phyloP scores from a whole-genome alignment of 2,888 invertebrate genomes.

The Harmothoe impar region DNA sequence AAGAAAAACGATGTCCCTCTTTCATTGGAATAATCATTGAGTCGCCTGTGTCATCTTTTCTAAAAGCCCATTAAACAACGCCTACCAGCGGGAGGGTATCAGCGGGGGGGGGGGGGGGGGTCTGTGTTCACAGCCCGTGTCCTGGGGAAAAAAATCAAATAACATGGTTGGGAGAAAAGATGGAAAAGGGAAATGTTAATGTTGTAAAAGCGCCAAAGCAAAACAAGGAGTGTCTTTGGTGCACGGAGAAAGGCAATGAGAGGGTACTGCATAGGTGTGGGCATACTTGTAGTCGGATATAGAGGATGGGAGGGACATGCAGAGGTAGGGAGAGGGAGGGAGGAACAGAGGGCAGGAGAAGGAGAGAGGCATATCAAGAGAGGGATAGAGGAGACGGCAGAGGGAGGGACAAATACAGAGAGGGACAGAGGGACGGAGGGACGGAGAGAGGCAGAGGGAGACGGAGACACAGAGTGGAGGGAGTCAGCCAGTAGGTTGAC shows the following conservation, averaged over 20 bases:
- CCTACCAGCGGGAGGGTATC: neutral
- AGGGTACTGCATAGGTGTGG: too few relatives aligned
- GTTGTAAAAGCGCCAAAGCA: neutral
- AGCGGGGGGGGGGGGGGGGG: too few relatives aligned
- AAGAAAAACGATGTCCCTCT: too few relatives aligned
- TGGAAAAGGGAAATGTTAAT: too few relatives aligned
- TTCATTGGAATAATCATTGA: too few relatives aligned
- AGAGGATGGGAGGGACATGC: slow-evolving; percentile 22
- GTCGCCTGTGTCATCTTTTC: too few relatives aligned
- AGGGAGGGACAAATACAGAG: neutral
- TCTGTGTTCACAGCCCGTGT: neutral
- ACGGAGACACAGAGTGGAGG: neutral
- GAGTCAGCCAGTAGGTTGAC: too few relatives aligned
- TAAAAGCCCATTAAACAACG: too few relatives aligned
- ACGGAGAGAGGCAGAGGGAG: neutral
- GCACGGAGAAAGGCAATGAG: neutral
- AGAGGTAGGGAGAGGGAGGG: neutral
- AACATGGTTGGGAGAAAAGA: too few relatives aligned
- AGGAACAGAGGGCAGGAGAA: neutral
- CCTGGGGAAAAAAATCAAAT: too few relatives aligned
- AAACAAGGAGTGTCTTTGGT: too few relatives aligned
- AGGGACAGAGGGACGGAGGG: neutral
- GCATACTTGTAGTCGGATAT: neutral
- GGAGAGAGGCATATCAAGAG: neutral
- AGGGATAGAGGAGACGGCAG: neutral